Evolutionary conservation across 1,140 invertebrate genomes (phyloP).

Genomic region (Holcopasites calliopsidis): DNA sequence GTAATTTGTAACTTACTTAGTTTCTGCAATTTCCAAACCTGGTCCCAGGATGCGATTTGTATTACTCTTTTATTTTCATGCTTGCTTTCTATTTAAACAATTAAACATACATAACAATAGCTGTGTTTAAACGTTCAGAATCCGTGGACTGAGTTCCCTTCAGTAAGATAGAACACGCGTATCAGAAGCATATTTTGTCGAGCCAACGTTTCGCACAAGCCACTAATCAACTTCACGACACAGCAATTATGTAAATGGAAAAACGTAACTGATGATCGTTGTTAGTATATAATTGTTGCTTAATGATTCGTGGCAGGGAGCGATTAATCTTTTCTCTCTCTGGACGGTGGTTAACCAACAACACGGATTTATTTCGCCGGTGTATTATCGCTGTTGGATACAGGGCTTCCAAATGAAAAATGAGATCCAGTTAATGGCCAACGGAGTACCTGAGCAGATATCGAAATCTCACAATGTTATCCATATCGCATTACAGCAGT

Average conservation of each 20-base stretch:
- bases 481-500: too few species aligned
- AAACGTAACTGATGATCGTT: conserved; percentile 36
- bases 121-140: too few species aligned
- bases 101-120: too few species aligned
- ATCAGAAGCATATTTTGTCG: too few species aligned
- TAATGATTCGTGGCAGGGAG: conserved; percentile 30
- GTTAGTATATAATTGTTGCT: conserved; percentile 32
- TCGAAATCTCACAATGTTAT: neutral
- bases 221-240: neutral
- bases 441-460: neutral
- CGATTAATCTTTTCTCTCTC: conserved; percentile 34
- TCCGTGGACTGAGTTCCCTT: too few species aligned
- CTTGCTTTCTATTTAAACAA: too few species aligned
- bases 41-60: too few species aligned
- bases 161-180: too few species aligned
- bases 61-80: too few species aligned
- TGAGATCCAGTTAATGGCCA: conserved; percentile 12
- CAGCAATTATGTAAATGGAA: conserved; percentile 41
- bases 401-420: conserved; percentile 29
- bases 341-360: neutral
- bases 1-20: too few species aligned
- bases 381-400: conserved; percentile 26
- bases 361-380: conserved; percentile 31
- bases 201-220: neutral
- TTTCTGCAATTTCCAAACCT: too few species aligned